Conservation (phyloP, 2,888 invertebrate species). For the Aleiodes testaceus region DNA sequence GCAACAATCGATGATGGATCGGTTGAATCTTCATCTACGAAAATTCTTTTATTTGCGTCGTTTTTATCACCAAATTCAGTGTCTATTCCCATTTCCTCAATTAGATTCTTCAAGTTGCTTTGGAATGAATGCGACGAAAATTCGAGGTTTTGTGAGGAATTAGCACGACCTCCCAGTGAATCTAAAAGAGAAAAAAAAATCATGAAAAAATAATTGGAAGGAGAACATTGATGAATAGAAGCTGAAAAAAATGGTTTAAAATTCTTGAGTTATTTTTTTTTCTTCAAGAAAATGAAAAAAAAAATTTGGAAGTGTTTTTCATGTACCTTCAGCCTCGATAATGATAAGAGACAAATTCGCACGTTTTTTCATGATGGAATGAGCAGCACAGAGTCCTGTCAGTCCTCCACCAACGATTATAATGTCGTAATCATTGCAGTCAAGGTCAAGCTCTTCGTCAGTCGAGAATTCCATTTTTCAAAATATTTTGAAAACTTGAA, state of each 20-base stretch:
- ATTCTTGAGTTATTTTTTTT: slow-evolving; percentile 28
- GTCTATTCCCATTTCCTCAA: slow-evolving; percentile 49
- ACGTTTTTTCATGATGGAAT: slow-evolving; percentile 55
- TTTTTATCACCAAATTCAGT: slow-evolving; percentile 25
- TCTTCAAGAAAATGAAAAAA: background rate
- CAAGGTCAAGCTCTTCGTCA: slow-evolving; percentile 39
- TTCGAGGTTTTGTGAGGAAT: slow-evolving; percentile 46
- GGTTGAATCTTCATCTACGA: slow-evolving; percentile 43
- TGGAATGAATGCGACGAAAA: slow-evolving; percentile 56
- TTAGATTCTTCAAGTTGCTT: slow-evolving; percentile 48
- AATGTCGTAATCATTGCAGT: slow-evolving; percentile 58
- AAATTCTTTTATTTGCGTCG: slow-evolving; percentile 39
- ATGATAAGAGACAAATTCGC: slow-evolving; percentile 57
- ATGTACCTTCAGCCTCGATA: slow-evolving; percentile 58
- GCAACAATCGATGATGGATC: slow-evolving; percentile 50
- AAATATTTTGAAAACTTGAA: too few relatives aligned
- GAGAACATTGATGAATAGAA: too few relatives aligned
- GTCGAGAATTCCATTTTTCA: background rate
- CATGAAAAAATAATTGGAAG: too few relatives aligned
- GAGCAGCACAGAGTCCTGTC: slow-evolving; percentile 61
- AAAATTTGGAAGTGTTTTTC: too few relatives aligned
- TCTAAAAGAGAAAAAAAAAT: slow-evolving; percentile 42
- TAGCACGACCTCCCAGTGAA: slow-evolving; percentile 51
- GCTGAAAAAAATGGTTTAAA: slow-evolving; percentile 39
- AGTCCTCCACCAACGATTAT: slow-evolving; percentile 63